These are phyloP conservation scores for Styela clava DNA, from an alignment of 23 tunicate species.

Conservation along the genomic window DNA sequence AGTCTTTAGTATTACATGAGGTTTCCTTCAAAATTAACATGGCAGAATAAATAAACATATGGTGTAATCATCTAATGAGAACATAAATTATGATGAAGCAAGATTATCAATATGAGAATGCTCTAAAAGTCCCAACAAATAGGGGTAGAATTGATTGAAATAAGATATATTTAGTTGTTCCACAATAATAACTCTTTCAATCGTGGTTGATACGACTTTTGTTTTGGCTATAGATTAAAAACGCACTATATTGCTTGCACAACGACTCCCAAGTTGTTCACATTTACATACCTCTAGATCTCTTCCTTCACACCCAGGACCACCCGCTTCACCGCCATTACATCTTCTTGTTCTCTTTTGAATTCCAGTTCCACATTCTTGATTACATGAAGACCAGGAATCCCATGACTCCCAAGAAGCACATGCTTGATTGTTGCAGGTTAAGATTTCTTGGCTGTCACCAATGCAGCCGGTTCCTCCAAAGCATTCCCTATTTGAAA, in stretches of 20 bases:
- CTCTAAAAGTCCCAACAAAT: too few species aligned
- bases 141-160: too few species aligned
- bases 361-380: conserved; percentile 22
- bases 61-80: not conserved
- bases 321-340: conserved; percentile 23
- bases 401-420: conserved; percentile 21
- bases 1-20: conserved; percentile 15
- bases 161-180: too few species aligned
- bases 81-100: not conserved
- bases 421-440: conserved; percentile 37
- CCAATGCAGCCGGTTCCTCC: conserved; percentile 38
- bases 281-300: conserved; percentile 15
- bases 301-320: conserved; percentile 25
- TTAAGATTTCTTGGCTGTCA: not conserved
- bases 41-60: not conserved
- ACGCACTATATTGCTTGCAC: too few species aligned
- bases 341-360: conserved; percentile 14
- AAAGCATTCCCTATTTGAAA: conserved; percentile 4
- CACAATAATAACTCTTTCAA: too few species aligned
- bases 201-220: too few species aligned
- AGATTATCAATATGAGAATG: too few species aligned
- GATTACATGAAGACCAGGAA: conserved; percentile 1
- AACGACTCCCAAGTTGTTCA: too few species aligned
- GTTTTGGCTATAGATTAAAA: too few species aligned
- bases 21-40: not conserved